Evolutionary conservation across 1,140 invertebrate genomes (phyloP).

Genomic region (Cydia amplana): DNA sequence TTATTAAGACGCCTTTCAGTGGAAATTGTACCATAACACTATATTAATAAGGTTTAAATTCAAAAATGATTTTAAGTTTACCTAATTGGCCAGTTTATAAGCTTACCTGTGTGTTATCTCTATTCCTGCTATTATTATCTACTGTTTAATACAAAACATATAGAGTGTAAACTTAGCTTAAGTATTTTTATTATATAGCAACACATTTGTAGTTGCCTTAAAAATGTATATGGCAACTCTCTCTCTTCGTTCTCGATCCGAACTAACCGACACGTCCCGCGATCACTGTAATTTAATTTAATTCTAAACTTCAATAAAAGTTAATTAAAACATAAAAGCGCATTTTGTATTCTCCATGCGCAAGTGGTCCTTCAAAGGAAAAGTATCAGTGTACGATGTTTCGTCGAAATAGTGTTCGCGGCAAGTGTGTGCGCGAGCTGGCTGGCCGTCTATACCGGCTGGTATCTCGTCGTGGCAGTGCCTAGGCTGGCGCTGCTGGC

Average conservation of each 20-base stretch:
- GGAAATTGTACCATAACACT: not conserved
- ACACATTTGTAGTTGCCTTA: too few species aligned
- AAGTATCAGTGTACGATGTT: not conserved
- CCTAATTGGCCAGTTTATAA: conserved; percentile 19
- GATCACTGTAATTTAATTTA: too few species aligned
- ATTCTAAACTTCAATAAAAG: too few species aligned
- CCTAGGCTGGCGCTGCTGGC: not conserved
- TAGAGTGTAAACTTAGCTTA: too few species aligned
- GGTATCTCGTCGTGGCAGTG: not conserved
- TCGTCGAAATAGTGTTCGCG: not conserved
- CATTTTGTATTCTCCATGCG: not conserved
- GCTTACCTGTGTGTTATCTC: conserved; percentile 22
- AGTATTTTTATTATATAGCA: too few species aligned
- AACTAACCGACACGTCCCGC: too few species aligned
- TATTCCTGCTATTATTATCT: not conserved
- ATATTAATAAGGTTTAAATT: not conserved
- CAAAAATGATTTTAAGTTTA: not conserved
- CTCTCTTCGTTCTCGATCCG: too few species aligned
- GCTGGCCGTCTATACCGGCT: conserved; percentile 2
- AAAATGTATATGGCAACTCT: too few species aligned
- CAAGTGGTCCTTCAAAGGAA: not conserved
- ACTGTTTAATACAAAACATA: too few species aligned
- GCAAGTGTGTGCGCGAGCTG: not conserved
- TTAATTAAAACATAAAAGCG: not conserved
- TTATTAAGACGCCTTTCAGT: not conserved